Evolutionary conservation across 1,140 invertebrate genomes (phyloP).

Genomic region (Leptopilina clavipes): DNA sequence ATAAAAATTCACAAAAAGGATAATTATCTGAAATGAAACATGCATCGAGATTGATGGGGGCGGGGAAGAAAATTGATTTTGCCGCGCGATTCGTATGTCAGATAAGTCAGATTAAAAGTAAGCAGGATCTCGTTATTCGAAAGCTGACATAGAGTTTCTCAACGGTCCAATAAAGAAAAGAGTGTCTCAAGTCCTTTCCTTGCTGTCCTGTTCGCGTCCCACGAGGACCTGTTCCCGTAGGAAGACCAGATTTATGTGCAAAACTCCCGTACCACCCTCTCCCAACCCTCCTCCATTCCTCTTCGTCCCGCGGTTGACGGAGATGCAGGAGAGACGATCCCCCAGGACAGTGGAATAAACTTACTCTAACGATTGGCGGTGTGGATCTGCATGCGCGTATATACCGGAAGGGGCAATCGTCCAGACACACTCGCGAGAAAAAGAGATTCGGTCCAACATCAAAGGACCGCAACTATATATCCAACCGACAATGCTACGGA

Average conservation of each 20-base stretch:
- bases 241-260: slow-evolving; percentile 75
- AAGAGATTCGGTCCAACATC: slow-evolving; percentile 35
- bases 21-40: too few relatives aligned
- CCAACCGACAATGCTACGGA: slow-evolving; percentile 20
- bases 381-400: slow-evolving; percentile 60
- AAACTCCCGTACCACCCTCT: slow-evolving; percentile 68
- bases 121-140: slow-evolving; percentile 58
- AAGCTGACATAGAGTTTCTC: slow-evolving; percentile 66
- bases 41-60: too few relatives aligned
- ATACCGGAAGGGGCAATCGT: slow-evolving; percentile 46
- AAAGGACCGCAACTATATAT: not conserved
- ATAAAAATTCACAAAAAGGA: too few relatives aligned
- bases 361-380: slow-evolving; percentile 63
- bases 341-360: slow-evolving; percentile 71
- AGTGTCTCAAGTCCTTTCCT: slow-evolving; percentile 69
- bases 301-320: slow-evolving; percentile 65
- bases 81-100: slow-evolving; percentile 18
- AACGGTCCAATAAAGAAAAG: slow-evolving; percentile 74
- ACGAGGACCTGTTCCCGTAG: slow-evolving; percentile 64
- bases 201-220: slow-evolving; percentile 68
- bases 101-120: slow-evolving; percentile 30
- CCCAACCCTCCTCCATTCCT: too few relatives aligned
- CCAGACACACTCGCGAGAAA: slow-evolving; percentile 36
- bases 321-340: slow-evolving; percentile 71
- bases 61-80: slow-evolving; percentile 35